These are phyloP conservation scores for Heliocidaris tuberculata DNA, from an alignment of 35 echinoderm and acorn worm species.

Conservation along the genomic window DNA sequence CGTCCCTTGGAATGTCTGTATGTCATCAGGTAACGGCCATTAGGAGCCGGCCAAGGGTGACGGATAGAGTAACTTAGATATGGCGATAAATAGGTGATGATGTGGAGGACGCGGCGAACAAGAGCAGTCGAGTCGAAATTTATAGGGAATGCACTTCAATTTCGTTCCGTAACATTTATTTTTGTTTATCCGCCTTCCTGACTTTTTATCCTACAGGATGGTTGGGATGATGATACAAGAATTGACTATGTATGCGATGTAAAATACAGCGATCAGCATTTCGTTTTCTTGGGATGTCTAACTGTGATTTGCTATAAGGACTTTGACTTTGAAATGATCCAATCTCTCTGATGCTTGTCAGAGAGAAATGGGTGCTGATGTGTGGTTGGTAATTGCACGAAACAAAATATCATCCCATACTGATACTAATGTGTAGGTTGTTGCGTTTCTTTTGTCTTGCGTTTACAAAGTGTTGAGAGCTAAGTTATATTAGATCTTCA, in stretches of 20 bases:
- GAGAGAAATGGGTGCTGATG: neutral
- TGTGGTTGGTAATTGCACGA: neutral
- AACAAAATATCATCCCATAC: neutral
- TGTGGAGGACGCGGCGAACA: neutral
- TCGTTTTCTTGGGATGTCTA: neutral
- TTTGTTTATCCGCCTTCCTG: neutral
- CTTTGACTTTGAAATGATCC: neutral
- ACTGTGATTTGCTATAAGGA: neutral
- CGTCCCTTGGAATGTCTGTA: neutral
- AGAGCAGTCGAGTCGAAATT: neutral
- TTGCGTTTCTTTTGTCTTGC: neutral
- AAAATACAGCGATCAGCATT: too few relatives aligned
- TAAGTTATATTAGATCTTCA: neutral
- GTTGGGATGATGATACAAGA: too few relatives aligned
- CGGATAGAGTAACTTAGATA: constrained; percentile 1
- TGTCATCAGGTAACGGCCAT: constrained; percentile 31
- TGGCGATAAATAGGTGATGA: neutral
- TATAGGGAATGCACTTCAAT: neutral
- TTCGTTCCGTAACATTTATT: neutral
- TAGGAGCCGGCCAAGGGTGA: constrained; percentile 15
- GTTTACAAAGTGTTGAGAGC: neutral
- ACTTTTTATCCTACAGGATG: neutral
- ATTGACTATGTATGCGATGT: too few relatives aligned
- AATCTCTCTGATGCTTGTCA: neutral
- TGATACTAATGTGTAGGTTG: neutral